These are phyloP conservation scores for Recurvirostra avosetta DNA, from an alignment of 2,113 vertebrate genomes.

Conservation along the genomic window DNA sequence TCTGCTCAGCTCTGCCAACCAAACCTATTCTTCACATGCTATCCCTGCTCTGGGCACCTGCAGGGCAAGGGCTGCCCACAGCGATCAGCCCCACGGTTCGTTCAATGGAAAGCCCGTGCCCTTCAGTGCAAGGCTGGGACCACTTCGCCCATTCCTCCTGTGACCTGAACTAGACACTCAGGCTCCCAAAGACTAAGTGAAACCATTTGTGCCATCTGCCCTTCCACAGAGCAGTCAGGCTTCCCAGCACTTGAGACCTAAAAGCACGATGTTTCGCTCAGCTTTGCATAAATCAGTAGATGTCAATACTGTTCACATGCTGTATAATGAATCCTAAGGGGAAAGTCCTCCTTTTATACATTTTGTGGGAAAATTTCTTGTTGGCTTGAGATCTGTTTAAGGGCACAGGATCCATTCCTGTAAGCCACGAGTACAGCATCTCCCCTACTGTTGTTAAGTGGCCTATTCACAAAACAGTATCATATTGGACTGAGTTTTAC, in stretches of 20 bases:
- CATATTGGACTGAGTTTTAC: neutral
- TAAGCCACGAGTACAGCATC: neutral
- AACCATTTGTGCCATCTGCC: slow-evolving; percentile 11
- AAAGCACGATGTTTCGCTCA: neutral
- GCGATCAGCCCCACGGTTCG: neutral
- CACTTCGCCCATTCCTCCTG: neutral
- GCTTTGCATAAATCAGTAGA: neutral
- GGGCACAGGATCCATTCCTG: neutral
- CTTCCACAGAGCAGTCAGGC: neutral
- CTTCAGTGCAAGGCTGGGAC: neutral
- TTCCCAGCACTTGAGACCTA: neutral
- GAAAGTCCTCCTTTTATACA: neutral
- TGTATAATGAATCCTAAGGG: slow-evolving; percentile 13
- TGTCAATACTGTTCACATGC: slow-evolving; percentile 5
- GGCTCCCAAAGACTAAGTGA: neutral
- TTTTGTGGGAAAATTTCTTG: slow-evolving; percentile 15
- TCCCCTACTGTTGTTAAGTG: neutral
- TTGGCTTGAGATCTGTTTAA: slow-evolving; percentile 7
- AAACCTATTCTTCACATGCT: neutral
- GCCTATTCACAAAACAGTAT: neutral
- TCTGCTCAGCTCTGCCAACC: neutral
- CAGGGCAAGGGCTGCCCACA: neutral
- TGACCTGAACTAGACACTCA: neutral
- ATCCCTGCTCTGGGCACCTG: neutral
- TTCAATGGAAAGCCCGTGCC: neutral